Conservation (phyloP, 2,113 vertebrate species). For the Colinus virginianus region DNA sequence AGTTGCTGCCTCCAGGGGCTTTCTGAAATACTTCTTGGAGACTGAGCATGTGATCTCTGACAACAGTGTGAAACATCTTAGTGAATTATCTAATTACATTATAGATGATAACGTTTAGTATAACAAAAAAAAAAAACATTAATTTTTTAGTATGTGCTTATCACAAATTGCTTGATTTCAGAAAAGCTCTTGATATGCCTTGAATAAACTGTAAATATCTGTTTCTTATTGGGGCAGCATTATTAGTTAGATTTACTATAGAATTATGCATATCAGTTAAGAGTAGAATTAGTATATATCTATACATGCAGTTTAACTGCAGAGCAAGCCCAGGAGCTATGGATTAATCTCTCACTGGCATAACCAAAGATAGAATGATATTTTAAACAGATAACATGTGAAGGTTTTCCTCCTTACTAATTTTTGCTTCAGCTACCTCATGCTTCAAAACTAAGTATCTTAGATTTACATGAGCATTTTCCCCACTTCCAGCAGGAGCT, state of each 20-base stretch:
- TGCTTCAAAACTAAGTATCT: neutral
- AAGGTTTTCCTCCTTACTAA: neutral
- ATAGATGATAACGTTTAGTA: neutral
- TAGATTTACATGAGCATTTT: neutral
- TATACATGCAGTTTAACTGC: neutral
- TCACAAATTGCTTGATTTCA: neutral
- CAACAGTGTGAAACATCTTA: neutral
- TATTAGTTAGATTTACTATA: neutral
- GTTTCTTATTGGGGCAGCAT: neutral
- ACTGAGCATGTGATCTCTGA: neutral
- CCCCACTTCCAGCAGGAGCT: neutral
- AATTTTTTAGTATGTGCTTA: neutral
- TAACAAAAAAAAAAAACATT: neutral
- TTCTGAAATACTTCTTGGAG: neutral
- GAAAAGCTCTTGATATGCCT: neutral
- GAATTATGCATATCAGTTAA: neutral
- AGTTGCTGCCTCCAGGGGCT: neutral
- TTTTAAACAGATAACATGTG: neutral
- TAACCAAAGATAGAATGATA: neutral
- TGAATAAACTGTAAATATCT: neutral
- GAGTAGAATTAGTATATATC: neutral
- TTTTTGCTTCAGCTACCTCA: neutral
- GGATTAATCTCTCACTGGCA: neutral
- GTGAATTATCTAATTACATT: neutral
- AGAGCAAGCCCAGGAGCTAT: neutral